Base-by-base conservation (phyloP, 1,140 invertebrate species). In the Sarcophaga bullata region DNA sequence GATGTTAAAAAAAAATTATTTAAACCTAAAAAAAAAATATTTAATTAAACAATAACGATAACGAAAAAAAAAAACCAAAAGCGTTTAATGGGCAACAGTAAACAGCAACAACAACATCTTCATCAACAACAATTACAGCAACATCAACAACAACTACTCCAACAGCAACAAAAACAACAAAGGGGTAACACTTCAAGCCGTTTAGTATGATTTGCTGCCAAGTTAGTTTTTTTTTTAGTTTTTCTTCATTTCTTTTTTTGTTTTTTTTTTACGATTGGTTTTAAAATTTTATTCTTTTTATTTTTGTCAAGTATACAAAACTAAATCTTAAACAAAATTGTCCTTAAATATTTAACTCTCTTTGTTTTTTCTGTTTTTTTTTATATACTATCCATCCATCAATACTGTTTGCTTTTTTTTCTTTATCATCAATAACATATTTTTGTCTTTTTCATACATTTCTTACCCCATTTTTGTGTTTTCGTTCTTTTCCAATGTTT, bases 101-200 rank as follows among this genome's bases (percentile, higher is more conserved):
- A 81, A 83, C 82, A 83, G 52, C 82, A 83, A 73, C 82, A 83
- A 83, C 82, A 73, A 47, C 82, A 83, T 78, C 83, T 82, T 80
- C 83, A 81, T 48, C 82, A 75, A 78, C 73, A 62, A 49, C 83
- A 80, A 48, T 75, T 80, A 83, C 83, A 82, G 78, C 83, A 83
- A 73, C 83, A 83, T 80, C 83, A 81, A 58, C 82, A 50, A 78
- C 82, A 75, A n/a, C 83, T 73, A 49, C 80, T 78, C 78, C 82
- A 83, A 25, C 80, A 58, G 68, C 83, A 84, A 84, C 75, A 80
- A 62, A 81, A 84, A 82, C 83, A 84, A 80, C 81, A 84, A 84
- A 80, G 83, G n/a, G 83, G 83, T 84, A 84, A 84, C 83, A 84
- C 75, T 82, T 80, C 76, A 80, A 82, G 83, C 83, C 81, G 83